A percentile compares a stretch with the other conserved stretches of the same genome.
phyloP scores from a whole-genome alignment of 2,888 invertebrate species.

The Pandemis heparana region DNA sequence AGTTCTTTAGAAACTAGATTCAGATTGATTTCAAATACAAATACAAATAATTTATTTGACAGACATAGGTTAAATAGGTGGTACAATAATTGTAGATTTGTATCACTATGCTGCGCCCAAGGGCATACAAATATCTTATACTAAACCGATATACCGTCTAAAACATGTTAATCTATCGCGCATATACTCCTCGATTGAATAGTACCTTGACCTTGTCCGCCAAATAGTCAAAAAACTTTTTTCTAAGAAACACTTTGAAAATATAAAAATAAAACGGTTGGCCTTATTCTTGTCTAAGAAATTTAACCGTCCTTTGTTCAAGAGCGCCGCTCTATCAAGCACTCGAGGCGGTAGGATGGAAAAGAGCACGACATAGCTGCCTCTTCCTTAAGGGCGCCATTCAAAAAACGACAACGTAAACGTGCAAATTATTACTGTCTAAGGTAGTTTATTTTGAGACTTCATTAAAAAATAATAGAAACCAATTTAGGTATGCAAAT shows the following conservation, averaged over 20 bases:
- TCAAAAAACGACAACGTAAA: constrained; percentile 17
- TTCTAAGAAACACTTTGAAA: not conserved
- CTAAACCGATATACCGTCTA: no score
- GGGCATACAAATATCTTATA: no score
- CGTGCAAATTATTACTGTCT: not conserved
- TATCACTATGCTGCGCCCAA: no score
- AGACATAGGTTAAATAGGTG: no score
- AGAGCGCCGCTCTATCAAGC: constrained; percentile 14
- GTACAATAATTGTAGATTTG: no score
- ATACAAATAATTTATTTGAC: no score
- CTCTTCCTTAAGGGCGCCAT: constrained; percentile 12
- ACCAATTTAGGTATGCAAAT: constrained; percentile 5
- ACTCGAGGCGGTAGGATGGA: constrained; percentile 18
- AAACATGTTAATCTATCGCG: no score
- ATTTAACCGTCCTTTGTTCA: constrained; percentile 24
- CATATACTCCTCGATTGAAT: no score
- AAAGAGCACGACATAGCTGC: not conserved
- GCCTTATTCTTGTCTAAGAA: not conserved
- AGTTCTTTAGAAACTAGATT: not conserved
- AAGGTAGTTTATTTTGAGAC: not conserved
- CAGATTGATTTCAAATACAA: no score
- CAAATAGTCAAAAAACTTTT: no score
- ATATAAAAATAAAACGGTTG: not conserved
- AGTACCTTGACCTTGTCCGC: no score
- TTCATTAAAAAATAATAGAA: not conserved